phyloP scores from a whole-genome alignment of 2,113 vertebrate species.

The Laticauda laticaudata region DNA sequence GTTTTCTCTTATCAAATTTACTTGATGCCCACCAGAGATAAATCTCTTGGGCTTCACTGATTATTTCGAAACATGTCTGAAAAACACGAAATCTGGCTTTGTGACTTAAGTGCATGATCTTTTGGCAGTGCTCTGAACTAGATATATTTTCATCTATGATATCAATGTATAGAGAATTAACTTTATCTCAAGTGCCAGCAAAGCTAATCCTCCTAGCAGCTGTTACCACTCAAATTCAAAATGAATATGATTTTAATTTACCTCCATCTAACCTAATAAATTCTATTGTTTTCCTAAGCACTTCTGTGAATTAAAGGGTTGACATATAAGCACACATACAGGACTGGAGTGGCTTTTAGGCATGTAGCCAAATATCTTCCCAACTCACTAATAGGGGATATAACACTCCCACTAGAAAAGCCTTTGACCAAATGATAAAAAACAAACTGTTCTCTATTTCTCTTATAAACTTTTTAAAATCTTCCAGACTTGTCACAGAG shows the following conservation, averaged over 20 bases:
- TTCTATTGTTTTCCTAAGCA: conserved; percentile 56
- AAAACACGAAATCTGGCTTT: background rate
- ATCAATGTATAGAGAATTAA: conserved; percentile 44
- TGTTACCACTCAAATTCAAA: conserved; percentile 64
- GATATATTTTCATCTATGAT: conserved; percentile 39
- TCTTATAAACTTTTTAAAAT: conserved; percentile 38
- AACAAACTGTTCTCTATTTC: conserved; percentile 48
- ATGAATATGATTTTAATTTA: conserved; percentile 66
- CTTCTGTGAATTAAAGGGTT: conserved; percentile 66
- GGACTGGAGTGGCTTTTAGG: conserved; percentile 68
- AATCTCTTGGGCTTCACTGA: background rate
- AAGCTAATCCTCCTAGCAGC: conserved; percentile 67
- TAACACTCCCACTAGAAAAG: conserved; percentile 58
- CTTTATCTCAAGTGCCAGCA: conserved; percentile 54
- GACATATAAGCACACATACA: conserved; percentile 59
- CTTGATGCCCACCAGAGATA: too few relatives aligned
- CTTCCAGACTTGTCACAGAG: conserved; percentile 35
- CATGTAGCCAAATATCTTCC: conserved; percentile 59
- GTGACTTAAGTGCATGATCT: conserved; percentile 8
- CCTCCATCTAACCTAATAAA: conserved; percentile 54
- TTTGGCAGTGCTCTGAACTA: conserved; percentile 40
- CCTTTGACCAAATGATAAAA: conserved; percentile 42
- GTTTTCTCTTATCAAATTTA: background rate
- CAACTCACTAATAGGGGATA: conserved; percentile 67
- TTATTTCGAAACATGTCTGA: background rate